Evolutionary conservation across 2,113 vertebrate species (phyloP), one percentile per base, ranked within the genome.

Genomic region (Microcebus murinus): DNA sequence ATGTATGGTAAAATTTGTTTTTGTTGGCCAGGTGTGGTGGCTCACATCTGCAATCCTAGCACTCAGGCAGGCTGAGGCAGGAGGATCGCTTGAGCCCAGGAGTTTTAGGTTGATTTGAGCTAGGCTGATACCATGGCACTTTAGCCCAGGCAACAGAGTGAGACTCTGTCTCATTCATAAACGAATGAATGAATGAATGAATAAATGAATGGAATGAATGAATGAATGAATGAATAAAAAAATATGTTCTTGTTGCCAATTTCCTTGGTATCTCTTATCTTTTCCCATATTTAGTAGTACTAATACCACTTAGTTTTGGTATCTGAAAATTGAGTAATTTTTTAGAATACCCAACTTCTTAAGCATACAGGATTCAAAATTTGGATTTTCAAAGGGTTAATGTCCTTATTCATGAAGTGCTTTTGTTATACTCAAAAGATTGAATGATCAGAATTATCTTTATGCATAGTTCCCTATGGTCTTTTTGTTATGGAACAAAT

Each of bases 321-420:
- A 71, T 29, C 57, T 96, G 50, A 92, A 95, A 96, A 90, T 36
- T 83, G 34, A 71, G 52, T 70, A 4, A 45, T 63, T 91, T 92
- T 74, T 74, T 42, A 52, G 81, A 74, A n/a, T 63, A 29, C 61
- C 25, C 13, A 85, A 74, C 76, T 91, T 96, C 48, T 82, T 90
- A 93, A 88, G 25, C 42, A 70, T 87, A 36, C 48, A 13, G 71
- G 20, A 80, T 79, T 84, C 23, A 94, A 91, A 87, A 73, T 87
- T 94, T 92, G 29, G 25, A 55, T 73, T 94, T 93, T 36, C 29
- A 92, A 73, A 86, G 14, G 13, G 45, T 91, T 59, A 29, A 2
- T 59, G 4, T 70, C 6, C 6, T 89, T 70, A 65, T 80, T 81
- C 18, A 85, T 86, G 45, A 79, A 59, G 87, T 76, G 45, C 55